Base-by-base conservation (phyloP, 2,113 vertebrate genomes). In the Progne subis region DNA sequence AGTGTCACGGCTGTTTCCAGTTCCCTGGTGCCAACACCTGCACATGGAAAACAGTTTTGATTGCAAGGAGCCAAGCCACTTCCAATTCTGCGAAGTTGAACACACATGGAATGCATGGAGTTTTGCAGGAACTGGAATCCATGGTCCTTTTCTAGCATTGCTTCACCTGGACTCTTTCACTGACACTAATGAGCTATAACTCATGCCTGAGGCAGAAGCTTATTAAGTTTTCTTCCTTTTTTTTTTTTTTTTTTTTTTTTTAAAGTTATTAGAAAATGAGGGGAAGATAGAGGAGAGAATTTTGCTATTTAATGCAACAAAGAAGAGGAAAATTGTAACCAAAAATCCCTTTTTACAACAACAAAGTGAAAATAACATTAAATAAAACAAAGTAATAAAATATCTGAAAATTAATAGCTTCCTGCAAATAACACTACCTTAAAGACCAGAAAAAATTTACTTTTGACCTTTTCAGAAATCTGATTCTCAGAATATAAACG, bases 31-130 rank as follows among this genome's bases (percentile, higher is more conserved):
- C 32, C 47, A 44, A 32, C 26, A 47, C 14, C n/a, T 32, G 37
- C 24, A n/a, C 20, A 9, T 9, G 24, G 34, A n/a, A 82, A 79
- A 28, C 34, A 82, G 25, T 26, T 77, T 21, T 31, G 57, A 56
- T 2, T 25, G 37, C 1, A 4, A 68, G 77, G 60, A 71, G 44
- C 41, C 20, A 53, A 90, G 34, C 6, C 15, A 39, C 34, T 84
- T 88, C 49, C 32, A 59, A 20, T 29, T 67, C 52, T 79, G 63
- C 57, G 88, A 77, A 87, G 34, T 41, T 59, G 53, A 37, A 17
- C 31, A 61, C 32, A 71, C 0, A 1, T 43, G 34, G 43, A 6
- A 19, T 0, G 5, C 15, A 4, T 1, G 6, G 23, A 78, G 39
- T 14, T 78, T 61, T 53, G 55, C 64, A 46, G 55, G 6, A 69